Base-by-base conservation (phyloP, 2,888 invertebrate genomes). In the Pachymerium ferrugineum region DNA sequence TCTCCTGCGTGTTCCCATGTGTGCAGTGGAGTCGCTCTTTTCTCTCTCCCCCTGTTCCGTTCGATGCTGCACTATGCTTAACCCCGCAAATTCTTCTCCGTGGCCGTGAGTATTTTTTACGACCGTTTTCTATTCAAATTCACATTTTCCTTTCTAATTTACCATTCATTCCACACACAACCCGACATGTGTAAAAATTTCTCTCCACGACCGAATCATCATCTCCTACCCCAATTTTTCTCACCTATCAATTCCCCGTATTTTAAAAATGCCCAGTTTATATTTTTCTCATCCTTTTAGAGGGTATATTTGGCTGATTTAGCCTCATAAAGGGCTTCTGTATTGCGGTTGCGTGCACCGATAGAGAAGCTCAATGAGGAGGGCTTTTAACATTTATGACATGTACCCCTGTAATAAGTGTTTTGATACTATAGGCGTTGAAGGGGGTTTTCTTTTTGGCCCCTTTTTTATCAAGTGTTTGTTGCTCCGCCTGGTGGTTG, bases 21-120 rank as follows among this genome's bases (percentile, higher is more conserved):
- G 62, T 28, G 62, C 62, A 62, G 62, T 62, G 62, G 62, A 62
- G 62, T 25, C 62, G 62, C 25, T 62, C 62, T 62, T 4, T 62
- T 62, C 62, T 62, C 62, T 62, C 25, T n/a, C 62, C 47, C 16
- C 38, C 42, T 3, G 12, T 42, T 14, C 19, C 62, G 62, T 62
- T 62, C 62, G 62, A 62, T 62, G 62, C 62, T 38, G 38, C 47
- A 47, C 25, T 12, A 62, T 62, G 62, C 62, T 62, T 62, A 62
- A 62, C 62, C 62, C 62, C 28, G 62, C 62, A n/a, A 62, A 62
- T 62, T 62, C 25, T 38, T 28, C 62, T 62, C 62, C 62, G 12
- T 28, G 28, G 28, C 62, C 28, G 62, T 62, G 62, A 62, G 62
- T 62, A 62, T n/a, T 25, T 62, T 62, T 62, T 62, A 28, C 28